Percentiles rank a stretch among this genome's conserved stretches.
Evolutionary conservation across 1,140 invertebrate species (phyloP).

Genomic region (Saccostrea echinata): DNA sequence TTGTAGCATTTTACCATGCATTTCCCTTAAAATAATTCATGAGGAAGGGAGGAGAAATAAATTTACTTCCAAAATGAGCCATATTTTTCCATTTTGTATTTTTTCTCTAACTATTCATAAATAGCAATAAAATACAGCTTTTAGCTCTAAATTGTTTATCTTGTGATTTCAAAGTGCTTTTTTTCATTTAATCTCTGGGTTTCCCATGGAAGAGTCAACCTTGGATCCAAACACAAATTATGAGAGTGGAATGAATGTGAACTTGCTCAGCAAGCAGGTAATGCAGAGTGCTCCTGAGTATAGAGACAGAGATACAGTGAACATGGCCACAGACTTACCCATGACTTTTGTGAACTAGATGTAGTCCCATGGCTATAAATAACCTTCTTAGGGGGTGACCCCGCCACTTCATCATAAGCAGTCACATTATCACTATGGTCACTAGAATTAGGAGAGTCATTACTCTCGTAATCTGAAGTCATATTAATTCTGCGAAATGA

Average conservation of each 20-base stretch:
- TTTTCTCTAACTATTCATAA: too few relatives aligned
- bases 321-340: constrained; percentile 50
- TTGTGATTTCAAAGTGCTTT: too few relatives aligned
- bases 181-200: too few relatives aligned
- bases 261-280: constrained; percentile 10
- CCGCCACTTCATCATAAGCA: constrained; percentile 64
- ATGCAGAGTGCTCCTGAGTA: constrained; percentile 27
- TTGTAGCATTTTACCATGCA: background rate
- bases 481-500: constrained; percentile 70
- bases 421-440: constrained; percentile 77
- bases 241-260: background rate
- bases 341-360: constrained; percentile 54
- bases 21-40: too few relatives aligned
- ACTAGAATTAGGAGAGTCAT: constrained; percentile 80
- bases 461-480: constrained; percentile 81
- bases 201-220: too few relatives aligned
- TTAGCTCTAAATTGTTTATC: too few relatives aligned
- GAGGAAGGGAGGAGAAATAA: too few relatives aligned
- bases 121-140: too few relatives aligned
- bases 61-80: too few relatives aligned
- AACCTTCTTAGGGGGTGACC: constrained; percentile 65
- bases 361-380: constrained; percentile 52
- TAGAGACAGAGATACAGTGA: background rate
- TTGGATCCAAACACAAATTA: too few relatives aligned
- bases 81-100: too few relatives aligned